These are phyloP conservation scores for Atopsyche davidsoni DNA, from an alignment of 1,140 invertebrate genomes.

Conservation along the genomic window DNA sequence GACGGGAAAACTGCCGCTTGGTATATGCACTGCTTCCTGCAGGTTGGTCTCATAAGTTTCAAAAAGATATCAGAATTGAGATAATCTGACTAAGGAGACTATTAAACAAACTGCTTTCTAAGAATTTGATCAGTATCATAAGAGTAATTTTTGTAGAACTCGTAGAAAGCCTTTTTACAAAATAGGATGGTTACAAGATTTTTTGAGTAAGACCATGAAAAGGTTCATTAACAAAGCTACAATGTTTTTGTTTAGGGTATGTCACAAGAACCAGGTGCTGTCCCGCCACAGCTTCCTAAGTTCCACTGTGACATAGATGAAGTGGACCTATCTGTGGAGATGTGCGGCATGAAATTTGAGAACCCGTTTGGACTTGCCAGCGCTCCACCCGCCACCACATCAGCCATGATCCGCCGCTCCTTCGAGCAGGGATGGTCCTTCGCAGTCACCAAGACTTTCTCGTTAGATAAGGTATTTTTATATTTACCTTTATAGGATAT, in stretches of 20 bases:
- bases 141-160: too few species aligned
- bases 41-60: conserved; percentile 65
- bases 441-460: conserved; percentile 94
- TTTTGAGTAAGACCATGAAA: neutral
- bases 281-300: conserved; percentile 71
- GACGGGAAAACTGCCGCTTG: conserved; percentile 97
- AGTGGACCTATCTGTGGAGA: conserved; percentile 86
- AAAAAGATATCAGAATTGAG: too few species aligned
- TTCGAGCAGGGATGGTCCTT: conserved; percentile 97
- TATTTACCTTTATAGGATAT: too few species aligned
- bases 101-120: too few species aligned
- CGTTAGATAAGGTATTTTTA: conserved; percentile 75
- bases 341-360: conserved; percentile 90
- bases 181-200: neutral
- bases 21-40: conserved; percentile 90
- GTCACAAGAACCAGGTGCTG: conserved; percentile 47
- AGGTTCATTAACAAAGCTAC: neutral
- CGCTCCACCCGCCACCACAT: conserved; percentile 90
- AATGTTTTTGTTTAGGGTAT: conserved; percentile 49
- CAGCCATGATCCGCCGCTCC: conserved; percentile 89
- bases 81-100: too few species aligned
- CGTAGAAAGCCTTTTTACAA: too few species aligned
- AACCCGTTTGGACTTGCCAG: conserved; percentile 97
- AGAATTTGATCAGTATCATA: too few species aligned
- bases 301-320: conserved; percentile 91